A percentile compares a stretch with the other conserved stretches of the same genome.
Evolutionary conservation across 2,797 vertebrate species (phyloP).

Genomic region (Salarias fasciatus): DNA sequence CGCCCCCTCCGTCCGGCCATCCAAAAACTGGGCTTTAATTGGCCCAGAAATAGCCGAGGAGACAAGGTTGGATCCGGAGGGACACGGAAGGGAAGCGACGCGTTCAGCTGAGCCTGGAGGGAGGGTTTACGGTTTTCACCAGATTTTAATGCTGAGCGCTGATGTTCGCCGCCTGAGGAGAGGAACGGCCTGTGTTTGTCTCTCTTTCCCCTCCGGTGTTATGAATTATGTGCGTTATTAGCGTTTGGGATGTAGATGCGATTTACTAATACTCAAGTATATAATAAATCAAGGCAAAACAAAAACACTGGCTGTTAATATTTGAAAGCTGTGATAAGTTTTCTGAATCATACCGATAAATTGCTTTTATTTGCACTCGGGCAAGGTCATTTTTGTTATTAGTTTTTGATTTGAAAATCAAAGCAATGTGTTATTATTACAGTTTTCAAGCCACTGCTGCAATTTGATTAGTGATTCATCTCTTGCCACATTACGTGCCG

Average conservation of each 20-base stretch:
- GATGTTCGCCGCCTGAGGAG: slow-evolving; percentile 38
- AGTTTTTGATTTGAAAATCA: neutral
- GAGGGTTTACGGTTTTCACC: slow-evolving; percentile 43
- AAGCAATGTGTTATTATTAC: neutral
- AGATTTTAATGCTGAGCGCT: slow-evolving; percentile 55
- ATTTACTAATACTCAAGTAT: neutral
- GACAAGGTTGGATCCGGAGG: slow-evolving; percentile 48
- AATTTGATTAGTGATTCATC: neutral
- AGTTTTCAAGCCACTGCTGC: neutral
- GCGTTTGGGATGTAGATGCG: slow-evolving; percentile 1
- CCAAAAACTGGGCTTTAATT: slow-evolving; percentile 61
- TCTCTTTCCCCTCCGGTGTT: slow-evolving; percentile 7
- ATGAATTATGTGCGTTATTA: slow-evolving; percentile 33
- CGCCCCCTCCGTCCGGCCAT: slow-evolving; percentile 35
- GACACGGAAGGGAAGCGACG: slow-evolving; percentile 17
- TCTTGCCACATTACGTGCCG: neutral
- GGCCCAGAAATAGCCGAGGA: slow-evolving; percentile 66
- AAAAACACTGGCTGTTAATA: neutral
- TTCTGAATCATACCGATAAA: neutral
- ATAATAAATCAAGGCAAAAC: slow-evolving; percentile 21
- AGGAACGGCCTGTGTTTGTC: slow-evolving; percentile 13
- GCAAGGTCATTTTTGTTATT: neutral
- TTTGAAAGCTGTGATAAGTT: slow-evolving; percentile 4
- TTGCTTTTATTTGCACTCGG: neutral
- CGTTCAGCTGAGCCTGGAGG: slow-evolving; percentile 22